A percentile compares a stretch with the other conserved stretches of the same genome.
Evolutionary conservation across 1,140 invertebrate genomes (phyloP).

Genomic region (Drosophila watanabei): DNA sequence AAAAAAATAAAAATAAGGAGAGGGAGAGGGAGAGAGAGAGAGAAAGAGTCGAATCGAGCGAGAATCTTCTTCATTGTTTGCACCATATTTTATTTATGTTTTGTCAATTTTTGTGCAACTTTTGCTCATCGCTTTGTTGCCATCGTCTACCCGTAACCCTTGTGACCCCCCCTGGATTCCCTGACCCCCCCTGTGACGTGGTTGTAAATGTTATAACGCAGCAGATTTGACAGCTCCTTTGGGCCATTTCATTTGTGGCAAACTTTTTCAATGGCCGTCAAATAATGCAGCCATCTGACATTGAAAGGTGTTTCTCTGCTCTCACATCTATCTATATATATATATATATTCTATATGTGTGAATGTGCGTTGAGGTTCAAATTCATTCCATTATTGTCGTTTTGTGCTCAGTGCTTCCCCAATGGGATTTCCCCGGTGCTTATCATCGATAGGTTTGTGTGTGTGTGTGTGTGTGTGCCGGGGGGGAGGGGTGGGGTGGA

Average conservation of each 20-base stretch:
- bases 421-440: constrained; percentile 37
- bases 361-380: constrained; percentile 12
- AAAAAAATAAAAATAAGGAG: neutral
- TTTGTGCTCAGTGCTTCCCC: constrained; percentile 27
- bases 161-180: neutral
- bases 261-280: constrained; percentile 53
- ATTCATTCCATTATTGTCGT: constrained; percentile 45
- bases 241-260: constrained; percentile 56
- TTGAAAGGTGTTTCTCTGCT: constrained; percentile 25
- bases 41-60: constrained; percentile 5
- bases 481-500: neutral
- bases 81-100: constrained; percentile 80
- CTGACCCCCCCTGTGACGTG: neutral
- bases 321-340: neutral
- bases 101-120: constrained; percentile 79
- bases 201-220: constrained; percentile 51
- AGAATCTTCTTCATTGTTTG: constrained; percentile 57
- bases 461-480: constrained; percentile 21
- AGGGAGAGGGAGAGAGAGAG: neutral
- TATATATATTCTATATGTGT: constrained; percentile 3
- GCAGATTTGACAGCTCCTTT: constrained; percentile 55
- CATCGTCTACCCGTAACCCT: constrained; percentile 23
- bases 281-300: constrained; percentile 48
- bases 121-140: constrained; percentile 55
- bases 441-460: constrained; percentile 41